These are phyloP conservation scores for Varanus komodoensis DNA, from an alignment of 2,113 vertebrate genomes.

Conservation along the genomic window DNA sequence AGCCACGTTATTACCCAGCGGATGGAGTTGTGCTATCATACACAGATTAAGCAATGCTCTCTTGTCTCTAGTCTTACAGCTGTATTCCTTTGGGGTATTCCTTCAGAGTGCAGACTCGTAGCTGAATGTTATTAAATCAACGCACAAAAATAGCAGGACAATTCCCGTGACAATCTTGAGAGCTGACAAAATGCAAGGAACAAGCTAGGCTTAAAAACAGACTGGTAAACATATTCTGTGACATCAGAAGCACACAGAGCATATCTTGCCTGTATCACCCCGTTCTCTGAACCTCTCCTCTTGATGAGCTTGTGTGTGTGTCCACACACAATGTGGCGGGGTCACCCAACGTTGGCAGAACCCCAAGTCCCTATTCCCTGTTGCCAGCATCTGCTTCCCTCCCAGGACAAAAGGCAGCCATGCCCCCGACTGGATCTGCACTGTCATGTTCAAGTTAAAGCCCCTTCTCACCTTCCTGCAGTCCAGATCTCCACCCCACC, in stretches of 20 bases:
- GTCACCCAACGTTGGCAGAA: background rate
- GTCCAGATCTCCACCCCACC: background rate
- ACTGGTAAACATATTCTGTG: slow-evolving; percentile 38
- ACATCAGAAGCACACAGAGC: slow-evolving; percentile 14
- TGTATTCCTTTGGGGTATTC: slow-evolving; percentile 30
- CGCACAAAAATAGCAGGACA: slow-evolving; percentile 57
- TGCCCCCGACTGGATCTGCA: no score
- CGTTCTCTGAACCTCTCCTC: background rate
- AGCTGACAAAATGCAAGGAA: slow-evolving; percentile 47
- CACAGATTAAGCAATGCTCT: slow-evolving; percentile 23
- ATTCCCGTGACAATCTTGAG: slow-evolving; percentile 40
- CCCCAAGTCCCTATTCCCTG: background rate
- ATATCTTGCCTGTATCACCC: background rate
- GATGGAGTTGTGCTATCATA: background rate
- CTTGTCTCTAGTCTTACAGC: slow-evolving; percentile 24
- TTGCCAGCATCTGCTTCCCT: background rate
- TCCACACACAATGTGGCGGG: no score
- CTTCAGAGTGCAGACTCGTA: slow-evolving; percentile 40
- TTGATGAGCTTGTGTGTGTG: background rate
- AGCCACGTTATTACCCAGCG: slow-evolving; percentile 29
- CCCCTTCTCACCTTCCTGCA: background rate
- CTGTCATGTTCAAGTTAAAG: background rate
- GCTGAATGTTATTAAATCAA: slow-evolving; percentile 53
- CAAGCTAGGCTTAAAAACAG: slow-evolving; percentile 51
- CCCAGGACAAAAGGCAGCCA: background rate